Base-by-base conservation (phyloP, 2,113 vertebrate species). In the Petrocephalus microphthalmus region DNA sequence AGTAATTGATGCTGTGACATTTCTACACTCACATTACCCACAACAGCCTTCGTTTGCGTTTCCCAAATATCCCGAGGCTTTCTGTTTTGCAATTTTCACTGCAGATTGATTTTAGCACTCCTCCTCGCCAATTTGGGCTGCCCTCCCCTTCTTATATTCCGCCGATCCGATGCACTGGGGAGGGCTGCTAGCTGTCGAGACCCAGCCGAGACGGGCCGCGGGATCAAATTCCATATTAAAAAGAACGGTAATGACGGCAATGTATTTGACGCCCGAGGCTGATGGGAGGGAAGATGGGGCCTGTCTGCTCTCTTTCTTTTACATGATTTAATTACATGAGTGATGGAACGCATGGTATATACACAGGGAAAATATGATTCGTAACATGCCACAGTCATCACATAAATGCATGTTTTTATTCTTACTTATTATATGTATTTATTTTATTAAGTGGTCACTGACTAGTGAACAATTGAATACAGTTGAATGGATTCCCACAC, bases 71-170 rank as follows among this genome's bases (percentile, higher is more conserved):
- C 94, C 92, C 87, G 89, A 91, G 91, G 92, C 92, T 90, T 89
- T 87, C 87, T 88, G 92, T 87, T 85, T 89, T 93, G 88, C 92
- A 92, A 89, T 93, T 93, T 94, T 91, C 89, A 92, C 89, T 92
- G 92, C 86, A 93, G 91, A 94, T 94, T 94, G 93, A 94, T 95
- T 95, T 93, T 87, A 94, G 91, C 92, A 91, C 90, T 93, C 94
- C 93, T 94, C 92, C 91, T 94, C 95, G 94, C 93, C 92, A 94
- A 93, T 95, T 94, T 94, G 90, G 91, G 89, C 91, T 90, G 78
- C 93, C 93, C 94, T 91, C 92, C 91, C 94, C 92, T 92, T 94
- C 91, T 91, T 91, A 90, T 92, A 94, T 94, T 94, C 92, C 93
- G 87, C 91, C 92, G 92, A 93, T 94, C 94, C 93, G 90, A 95